Evolutionary conservation across 2,113 vertebrate genomes (phyloP).

Genomic region (Gymnocephalus cernua): DNA sequence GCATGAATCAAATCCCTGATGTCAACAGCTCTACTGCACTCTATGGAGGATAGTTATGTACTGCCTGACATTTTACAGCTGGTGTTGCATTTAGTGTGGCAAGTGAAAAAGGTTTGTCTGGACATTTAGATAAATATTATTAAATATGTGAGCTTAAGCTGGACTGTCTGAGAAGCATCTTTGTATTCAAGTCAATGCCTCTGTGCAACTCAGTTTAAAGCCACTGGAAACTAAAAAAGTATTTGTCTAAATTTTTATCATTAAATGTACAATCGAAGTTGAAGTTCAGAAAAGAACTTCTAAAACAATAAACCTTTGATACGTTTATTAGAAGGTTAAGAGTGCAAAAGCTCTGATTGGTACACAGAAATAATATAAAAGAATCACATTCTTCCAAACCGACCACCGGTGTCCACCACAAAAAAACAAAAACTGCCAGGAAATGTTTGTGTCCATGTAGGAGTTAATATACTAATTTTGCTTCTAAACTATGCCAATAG

Average conservation of each 20-base stretch:
- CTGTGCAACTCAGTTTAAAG: background rate
- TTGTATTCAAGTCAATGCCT: too few species aligned
- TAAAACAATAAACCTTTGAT: background rate
- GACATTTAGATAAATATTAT: background rate
- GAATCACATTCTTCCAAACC: background rate
- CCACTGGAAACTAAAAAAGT: background rate
- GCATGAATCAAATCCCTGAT: slow-evolving; percentile 26
- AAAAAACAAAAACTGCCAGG: background rate
- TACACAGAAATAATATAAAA: background rate
- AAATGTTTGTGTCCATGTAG: background rate
- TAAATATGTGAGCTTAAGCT: slow-evolving; percentile 17
- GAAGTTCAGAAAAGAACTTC: background rate
- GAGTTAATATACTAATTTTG: background rate
- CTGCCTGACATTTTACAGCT: background rate
- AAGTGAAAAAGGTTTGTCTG: slow-evolving; percentile 5
- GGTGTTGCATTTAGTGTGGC: background rate
- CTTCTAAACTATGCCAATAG: background rate
- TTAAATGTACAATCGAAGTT: background rate
- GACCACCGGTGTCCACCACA: background rate
- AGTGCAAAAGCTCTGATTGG: background rate
- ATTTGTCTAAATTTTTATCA: background rate
- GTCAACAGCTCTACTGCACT: slow-evolving; percentile 19
- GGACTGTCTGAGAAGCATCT: background rate
- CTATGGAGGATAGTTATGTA: background rate
- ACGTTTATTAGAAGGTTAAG: background rate